A percentile compares a stretch with the other conserved stretches of the same genome.
Evolutionary conservation across 2,113 vertebrate genomes (phyloP).

Genomic region (human (Homo sapiens)): DNA sequence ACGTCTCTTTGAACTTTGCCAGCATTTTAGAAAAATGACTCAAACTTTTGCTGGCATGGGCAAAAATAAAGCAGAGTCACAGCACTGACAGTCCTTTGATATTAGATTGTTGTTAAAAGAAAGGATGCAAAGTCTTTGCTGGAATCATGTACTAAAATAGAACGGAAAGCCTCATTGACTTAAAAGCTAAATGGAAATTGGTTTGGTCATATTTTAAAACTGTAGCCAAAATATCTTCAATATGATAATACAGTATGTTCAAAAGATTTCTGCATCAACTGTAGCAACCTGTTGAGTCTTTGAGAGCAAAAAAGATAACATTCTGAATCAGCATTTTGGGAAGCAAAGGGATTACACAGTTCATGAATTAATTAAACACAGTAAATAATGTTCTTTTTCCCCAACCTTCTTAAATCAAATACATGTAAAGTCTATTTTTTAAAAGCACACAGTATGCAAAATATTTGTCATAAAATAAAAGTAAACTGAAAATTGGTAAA

Average conservation of each 20-base stretch:
- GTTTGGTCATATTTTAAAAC: slow-evolving; percentile 62
- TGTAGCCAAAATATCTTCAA: slow-evolving; percentile 54
- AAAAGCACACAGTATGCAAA: not conserved
- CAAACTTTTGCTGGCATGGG: slow-evolving; percentile 42
- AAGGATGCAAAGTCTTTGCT: slow-evolving; percentile 44
- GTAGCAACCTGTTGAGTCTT: not conserved
- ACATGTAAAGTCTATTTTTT: not conserved
- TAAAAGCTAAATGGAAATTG: slow-evolving; percentile 61
- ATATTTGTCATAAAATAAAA: not conserved
- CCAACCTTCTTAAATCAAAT: not conserved
- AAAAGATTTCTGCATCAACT: not conserved
- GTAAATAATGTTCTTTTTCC: not conserved
- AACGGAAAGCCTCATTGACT: slow-evolving; percentile 51
- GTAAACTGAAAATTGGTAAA: not conserved
- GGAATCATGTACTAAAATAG: slow-evolving; percentile 32
- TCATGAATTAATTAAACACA: not conserved
- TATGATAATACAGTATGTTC: not conserved
- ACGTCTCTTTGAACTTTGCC: slow-evolving; percentile 66
- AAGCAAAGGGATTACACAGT: not conserved
- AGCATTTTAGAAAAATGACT: slow-evolving; percentile 61
- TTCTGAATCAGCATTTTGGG: not conserved
- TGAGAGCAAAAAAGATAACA: not conserved
- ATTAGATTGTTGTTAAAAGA: slow-evolving; percentile 32
- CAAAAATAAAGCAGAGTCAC: slow-evolving; percentile 29
- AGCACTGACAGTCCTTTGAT: slow-evolving; percentile 51